Evolutionary conservation across 2,113 vertebrate genomes (phyloP), one percentile per base, ranked within the genome.

Genomic region (Vicugna pacos): DNA sequence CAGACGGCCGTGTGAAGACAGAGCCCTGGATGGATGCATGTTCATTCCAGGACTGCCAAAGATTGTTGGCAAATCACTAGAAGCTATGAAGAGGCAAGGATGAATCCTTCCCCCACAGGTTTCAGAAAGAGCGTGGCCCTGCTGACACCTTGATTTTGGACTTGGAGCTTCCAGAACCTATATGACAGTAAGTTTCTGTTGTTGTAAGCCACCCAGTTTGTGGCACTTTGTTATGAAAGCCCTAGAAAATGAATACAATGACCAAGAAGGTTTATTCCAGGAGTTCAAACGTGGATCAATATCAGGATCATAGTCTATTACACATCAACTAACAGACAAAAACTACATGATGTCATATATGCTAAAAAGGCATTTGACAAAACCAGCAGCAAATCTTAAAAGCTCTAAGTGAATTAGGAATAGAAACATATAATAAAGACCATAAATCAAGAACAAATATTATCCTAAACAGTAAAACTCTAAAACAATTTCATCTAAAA

Each of bases 401-500:
- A 93, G 75, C 69, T 58, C 32, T 72, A 69, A 89, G 38, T 84
- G 80, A 58, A 58, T 35, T 14, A 87, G 30, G 50, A 80, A 87
- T 56, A 81, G 42, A 70, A 81, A 24, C 19, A 22, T 64, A 14
- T 16, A 77, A 56, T 84, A 85, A 88, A 81, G n/a, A 56, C 17
- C 42, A 56, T 30, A 67, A 72, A 46, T 84, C 10, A 73, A 92
- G 81, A 69, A 91, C n/a, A 89, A 96, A 92, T 64, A 28, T 54
- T 89, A 88, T 38, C 85, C 19, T 67, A 56, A 62, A 42, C 15
- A 89, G 48, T 54, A 80, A 95, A 94, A 79, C 32, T 86, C 52
- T 77, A 81, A 73, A 86, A 80, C 4, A 12, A 69, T 89, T 80
- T 83, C 16, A 83, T 60, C 72, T 75, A 52, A 91, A 91, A 79